A percentile compares a stretch with the other conserved stretches of the same genome.
These are phyloP conservation scores for Volucella inflata DNA, from an alignment of 2,888 invertebrate genomes.

Conservation along the genomic window DNA sequence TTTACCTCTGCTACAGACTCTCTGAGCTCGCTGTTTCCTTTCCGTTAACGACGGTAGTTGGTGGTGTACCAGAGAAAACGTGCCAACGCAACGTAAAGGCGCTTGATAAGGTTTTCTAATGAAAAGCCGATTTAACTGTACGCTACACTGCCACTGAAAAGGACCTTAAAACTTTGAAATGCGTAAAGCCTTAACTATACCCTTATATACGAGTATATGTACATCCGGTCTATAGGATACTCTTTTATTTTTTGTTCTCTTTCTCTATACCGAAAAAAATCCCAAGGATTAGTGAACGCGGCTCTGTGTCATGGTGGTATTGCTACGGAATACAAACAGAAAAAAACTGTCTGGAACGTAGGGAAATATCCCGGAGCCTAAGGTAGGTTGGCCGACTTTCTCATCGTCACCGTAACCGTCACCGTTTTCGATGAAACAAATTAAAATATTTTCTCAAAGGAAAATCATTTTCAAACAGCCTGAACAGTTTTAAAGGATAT, in stretches of 20 bases:
- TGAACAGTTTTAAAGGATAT: slow-evolving; percentile 24
- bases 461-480: slow-evolving; percentile 30
- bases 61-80: slow-evolving; percentile 1
- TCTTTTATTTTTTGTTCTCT: background rate
- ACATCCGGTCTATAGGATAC: background rate
- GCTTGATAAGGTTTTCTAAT: slow-evolving; percentile 48
- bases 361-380: background rate
- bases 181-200: slow-evolving; percentile 27
- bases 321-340: slow-evolving; percentile 16
- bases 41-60: background rate
- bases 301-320: background rate
- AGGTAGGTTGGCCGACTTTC: too few species aligned
- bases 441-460: slow-evolving; percentile 28
- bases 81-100: slow-evolving; percentile 26
- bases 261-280: background rate
- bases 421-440: slow-evolving; percentile 30
- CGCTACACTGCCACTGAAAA: slow-evolving; percentile 48
- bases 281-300: slow-evolving; percentile 24
- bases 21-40: background rate
- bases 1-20: too few species aligned
- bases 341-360: background rate
- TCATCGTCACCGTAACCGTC: background rate
- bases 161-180: slow-evolving; percentile 39
- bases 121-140: slow-evolving; percentile 55
- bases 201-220: background rate